Evolutionary conservation across 2,113 vertebrate species (phyloP).

Genomic region (Toxotes jaculatrix): DNA sequence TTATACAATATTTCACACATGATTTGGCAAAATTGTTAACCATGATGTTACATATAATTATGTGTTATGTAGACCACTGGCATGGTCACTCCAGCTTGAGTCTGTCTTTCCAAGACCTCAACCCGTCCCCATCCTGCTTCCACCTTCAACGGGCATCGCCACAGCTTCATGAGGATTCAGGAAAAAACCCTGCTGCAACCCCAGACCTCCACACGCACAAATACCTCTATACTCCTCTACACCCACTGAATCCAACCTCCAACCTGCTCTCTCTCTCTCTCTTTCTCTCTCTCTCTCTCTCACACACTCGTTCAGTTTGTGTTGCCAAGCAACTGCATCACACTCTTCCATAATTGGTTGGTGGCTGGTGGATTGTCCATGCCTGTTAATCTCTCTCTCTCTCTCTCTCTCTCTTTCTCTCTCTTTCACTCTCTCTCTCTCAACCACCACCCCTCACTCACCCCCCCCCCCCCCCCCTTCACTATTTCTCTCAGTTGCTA

Average conservation of each 20-base stretch:
- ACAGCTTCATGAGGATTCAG: constrained; percentile 43
- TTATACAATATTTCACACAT: background rate
- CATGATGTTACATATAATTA: background rate
- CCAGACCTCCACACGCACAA: constrained; percentile 25
- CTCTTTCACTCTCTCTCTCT: constrained; percentile 7
- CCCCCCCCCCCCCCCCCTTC: constrained; percentile 3
- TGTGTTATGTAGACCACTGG: background rate
- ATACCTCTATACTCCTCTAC: constrained; percentile 27
- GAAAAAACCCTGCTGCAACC: constrained; percentile 48
- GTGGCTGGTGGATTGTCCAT: constrained; percentile 78
- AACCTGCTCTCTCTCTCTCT: constrained; percentile 52
- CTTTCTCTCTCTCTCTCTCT: constrained; percentile 12
- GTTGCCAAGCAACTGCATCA: constrained; percentile 81
- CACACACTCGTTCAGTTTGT: constrained; percentile 64
- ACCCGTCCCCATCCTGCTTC: background rate
- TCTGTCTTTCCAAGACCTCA: constrained; percentile 27
- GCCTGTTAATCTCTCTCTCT: constrained; percentile 75
- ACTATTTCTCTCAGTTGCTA: constrained; percentile 87
- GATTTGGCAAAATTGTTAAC: background rate
- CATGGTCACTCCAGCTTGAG: background rate
- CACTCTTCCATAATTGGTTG: constrained; percentile 77
- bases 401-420: constrained; percentile 47
- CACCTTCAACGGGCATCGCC: constrained; percentile 6
- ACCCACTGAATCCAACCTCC: constrained; percentile 42
- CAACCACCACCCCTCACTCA: background rate